A percentile compares a stretch with the other conserved stretches of the same genome.
These are phyloP conservation scores for Ochotona curzoniae DNA, from an alignment of 2,113 vertebrate genomes.

Conservation along the genomic window DNA sequence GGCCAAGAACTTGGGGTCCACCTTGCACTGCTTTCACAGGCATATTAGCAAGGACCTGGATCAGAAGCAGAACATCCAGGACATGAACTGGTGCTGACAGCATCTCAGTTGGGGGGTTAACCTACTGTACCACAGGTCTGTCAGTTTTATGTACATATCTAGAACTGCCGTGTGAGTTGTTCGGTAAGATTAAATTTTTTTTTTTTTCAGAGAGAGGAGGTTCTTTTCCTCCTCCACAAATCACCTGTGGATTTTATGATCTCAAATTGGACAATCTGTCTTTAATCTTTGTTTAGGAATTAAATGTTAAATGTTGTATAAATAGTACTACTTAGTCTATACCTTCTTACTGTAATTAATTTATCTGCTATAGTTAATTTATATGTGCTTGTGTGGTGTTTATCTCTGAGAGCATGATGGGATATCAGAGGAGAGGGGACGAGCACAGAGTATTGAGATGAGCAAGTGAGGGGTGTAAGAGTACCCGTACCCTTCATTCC, in stretches of 20 bases:
- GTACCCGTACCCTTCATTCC: not conserved
- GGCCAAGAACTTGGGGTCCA: no score
- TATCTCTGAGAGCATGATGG: not conserved
- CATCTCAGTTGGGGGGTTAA: no score
- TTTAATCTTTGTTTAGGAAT: slow-evolving; percentile 40
- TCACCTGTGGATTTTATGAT: not conserved
- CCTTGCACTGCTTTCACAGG: no score
- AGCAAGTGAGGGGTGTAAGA: not conserved
- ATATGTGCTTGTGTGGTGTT: not conserved
- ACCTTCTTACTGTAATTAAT: not conserved
- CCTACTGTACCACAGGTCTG: no score
- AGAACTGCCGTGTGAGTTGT: not conserved
- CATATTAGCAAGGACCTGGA: no score
- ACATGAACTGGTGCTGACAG: no score
- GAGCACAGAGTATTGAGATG: not conserved
- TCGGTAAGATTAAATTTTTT: not conserved
- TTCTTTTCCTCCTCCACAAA: not conserved
- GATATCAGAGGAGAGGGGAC: not conserved
- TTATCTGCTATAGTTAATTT: not conserved
- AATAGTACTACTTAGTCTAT: slow-evolving; percentile 1
- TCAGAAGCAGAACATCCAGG: no score
- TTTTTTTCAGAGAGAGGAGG: not conserved
- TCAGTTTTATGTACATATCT: not conserved
- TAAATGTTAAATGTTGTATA: slow-evolving; percentile 28
- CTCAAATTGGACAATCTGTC: not conserved